Evolutionary conservation across 2,113 vertebrate genomes (phyloP).

Genomic region (Anoplopoma fimbria): DNA sequence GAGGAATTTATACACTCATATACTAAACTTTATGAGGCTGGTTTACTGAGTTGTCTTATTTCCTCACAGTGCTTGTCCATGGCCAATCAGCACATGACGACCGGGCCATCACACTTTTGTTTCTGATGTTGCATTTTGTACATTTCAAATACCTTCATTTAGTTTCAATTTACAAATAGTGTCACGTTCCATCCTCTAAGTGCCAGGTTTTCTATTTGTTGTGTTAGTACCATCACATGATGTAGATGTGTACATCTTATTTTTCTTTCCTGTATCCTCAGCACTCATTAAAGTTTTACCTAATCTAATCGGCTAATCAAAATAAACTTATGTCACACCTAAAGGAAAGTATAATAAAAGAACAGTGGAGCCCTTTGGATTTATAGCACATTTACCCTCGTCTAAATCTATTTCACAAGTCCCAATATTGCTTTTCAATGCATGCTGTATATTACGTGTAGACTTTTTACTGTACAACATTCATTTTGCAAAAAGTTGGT

Average conservation of each 20-base stretch:
- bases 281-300: slow-evolving; percentile 27
- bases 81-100: not conserved
- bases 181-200: not conserved
- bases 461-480: not conserved
- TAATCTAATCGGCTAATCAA: slow-evolving; percentile 28
- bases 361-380: not conserved
- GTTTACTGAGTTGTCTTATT: not conserved
- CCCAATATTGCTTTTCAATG: not conserved
- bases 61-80: not conserved
- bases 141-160: not conserved
- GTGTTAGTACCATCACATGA: not conserved
- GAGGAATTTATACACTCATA: slow-evolving; percentile 6
- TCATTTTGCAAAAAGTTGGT: not conserved
- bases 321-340: slow-evolving; percentile 15
- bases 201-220: not conserved
- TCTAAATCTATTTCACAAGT: not conserved
- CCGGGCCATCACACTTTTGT: not conserved
- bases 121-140: not conserved
- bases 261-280: slow-evolving; percentile 12
- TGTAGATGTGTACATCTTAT: not conserved
- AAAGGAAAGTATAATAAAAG: slow-evolving; percentile 4
- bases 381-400: not conserved
- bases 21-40: not conserved
- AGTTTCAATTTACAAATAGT: not conserved
- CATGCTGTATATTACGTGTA: not conserved